These are phyloP conservation scores for Galeopsomyia nigrocyanea DNA, from an alignment of 2,888 invertebrate genomes.

Conservation along the genomic window DNA sequence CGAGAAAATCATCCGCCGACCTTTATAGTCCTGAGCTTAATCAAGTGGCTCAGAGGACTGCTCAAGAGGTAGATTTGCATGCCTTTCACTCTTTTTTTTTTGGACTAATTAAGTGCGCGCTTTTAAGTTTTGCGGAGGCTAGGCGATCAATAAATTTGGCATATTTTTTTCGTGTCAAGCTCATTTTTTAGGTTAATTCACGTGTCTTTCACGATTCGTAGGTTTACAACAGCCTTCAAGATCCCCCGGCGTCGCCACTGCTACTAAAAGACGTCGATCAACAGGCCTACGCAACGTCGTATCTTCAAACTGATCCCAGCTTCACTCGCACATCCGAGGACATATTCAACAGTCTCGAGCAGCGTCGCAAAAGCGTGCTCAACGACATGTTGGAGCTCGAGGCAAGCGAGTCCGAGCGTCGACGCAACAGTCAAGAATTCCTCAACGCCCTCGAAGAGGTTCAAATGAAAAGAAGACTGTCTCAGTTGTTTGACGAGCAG, in stretches of 20 bases:
- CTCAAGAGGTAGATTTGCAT: constrained; percentile 59
- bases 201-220: constrained; percentile 39
- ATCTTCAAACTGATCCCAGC: constrained; percentile 61
- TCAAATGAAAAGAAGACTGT: constrained; percentile 59
- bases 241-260: constrained; percentile 64
- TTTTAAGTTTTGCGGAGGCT: too few relatives aligned
- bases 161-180: too few relatives aligned
- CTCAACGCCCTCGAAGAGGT: constrained; percentile 61
- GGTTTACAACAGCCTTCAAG: constrained; percentile 67
- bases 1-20: constrained; percentile 56
- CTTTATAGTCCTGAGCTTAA: constrained; percentile 66
- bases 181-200: too few relatives aligned
- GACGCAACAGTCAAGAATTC: constrained; percentile 61
- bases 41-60: constrained; percentile 65
- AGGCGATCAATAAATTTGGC: too few relatives aligned
- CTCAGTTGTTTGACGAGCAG: constrained; percentile 55
- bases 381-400: constrained; percentile 61
- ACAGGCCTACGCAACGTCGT: constrained; percentile 38
- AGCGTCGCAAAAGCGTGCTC: constrained; percentile 63
- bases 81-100: background rate
- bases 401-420: constrained; percentile 50
- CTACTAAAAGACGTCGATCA: constrained; percentile 61
- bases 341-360: constrained; percentile 65
- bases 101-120: too few relatives aligned
- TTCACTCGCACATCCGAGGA: constrained; percentile 67